phyloP scores from a whole-genome alignment of 2,797 vertebrate genomes.

The Sebastes steindachneri region DNA sequence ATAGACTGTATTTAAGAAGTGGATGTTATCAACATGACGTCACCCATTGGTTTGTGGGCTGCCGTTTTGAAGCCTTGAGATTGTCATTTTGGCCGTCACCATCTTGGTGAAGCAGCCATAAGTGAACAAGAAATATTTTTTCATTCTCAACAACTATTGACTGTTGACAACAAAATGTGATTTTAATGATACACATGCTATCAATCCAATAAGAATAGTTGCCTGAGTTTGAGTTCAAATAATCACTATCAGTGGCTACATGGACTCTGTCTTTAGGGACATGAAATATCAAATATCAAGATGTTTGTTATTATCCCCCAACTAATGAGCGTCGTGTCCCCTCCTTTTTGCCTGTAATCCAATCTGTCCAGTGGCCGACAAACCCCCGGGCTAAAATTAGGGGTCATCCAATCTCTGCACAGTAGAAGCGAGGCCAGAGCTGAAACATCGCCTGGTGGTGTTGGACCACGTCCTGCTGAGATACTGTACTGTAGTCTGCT shows the following conservation, averaged over 20 bases:
- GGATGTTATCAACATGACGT: no score
- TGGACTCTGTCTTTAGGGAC: neutral
- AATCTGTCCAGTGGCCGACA: slow-evolving; percentile 38
- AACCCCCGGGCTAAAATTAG: slow-evolving; percentile 69
- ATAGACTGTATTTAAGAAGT: no score
- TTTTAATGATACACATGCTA: neutral
- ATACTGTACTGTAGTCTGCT: slow-evolving; percentile 9
- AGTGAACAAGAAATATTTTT: no score
- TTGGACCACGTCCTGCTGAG: slow-evolving; percentile 3
- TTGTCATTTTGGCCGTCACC: no score
- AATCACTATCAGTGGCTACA: neutral
- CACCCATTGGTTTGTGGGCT: no score
- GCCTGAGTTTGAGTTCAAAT: neutral
- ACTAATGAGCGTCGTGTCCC: neutral
- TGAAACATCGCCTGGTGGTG: slow-evolving; percentile 1
- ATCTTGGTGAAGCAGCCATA: no score
- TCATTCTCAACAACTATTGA: neutral
- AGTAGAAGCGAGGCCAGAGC: slow-evolving; percentile 2
- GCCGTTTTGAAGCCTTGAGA: no score
- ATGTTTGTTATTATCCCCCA: slow-evolving; percentile 3
- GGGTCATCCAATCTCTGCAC: slow-evolving; percentile 59
- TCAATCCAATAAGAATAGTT: neutral
- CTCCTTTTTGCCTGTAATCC: slow-evolving; percentile 50
- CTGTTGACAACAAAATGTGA: neutral
- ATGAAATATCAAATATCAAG: neutral